phyloP scores from a whole-genome alignment of 2,888 invertebrate genomes.

The Sinohyriopsis cumingii region DNA sequence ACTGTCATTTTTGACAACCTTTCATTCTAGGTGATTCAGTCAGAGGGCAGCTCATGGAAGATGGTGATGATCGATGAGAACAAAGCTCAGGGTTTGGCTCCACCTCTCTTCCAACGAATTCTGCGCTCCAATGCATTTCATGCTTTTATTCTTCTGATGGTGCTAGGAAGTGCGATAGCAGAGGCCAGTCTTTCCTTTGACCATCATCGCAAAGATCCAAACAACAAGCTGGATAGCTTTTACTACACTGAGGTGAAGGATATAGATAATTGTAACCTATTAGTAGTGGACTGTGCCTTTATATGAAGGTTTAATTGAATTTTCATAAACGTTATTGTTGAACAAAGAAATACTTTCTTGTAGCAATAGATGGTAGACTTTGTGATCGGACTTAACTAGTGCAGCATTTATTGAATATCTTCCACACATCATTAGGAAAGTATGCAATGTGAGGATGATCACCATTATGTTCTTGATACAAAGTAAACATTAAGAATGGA shows the following conservation, averaged over 20 bases:
- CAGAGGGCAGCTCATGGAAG: conserved; percentile 96
- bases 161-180: conserved; percentile 94
- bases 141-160: conserved; percentile 92
- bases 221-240: conserved; percentile 81
- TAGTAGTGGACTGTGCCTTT: background rate
- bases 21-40: conserved; percentile 78
- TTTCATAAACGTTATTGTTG: background rate
- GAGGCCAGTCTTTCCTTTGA: conserved; percentile 87
- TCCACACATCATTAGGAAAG: too few species aligned
- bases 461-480: too few species aligned
- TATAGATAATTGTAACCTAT: background rate
- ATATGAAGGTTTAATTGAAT: background rate
- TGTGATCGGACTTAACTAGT: too few species aligned
- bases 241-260: conserved; percentile 88
- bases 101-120: conserved; percentile 66
- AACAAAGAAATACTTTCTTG: background rate
- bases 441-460: too few species aligned
- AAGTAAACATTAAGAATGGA: too few species aligned
- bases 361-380: too few species aligned
- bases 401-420: too few species aligned
- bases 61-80: conserved; percentile 96
- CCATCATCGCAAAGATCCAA: conserved; percentile 76
- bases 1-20: too few species aligned
- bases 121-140: conserved; percentile 93
- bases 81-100: conserved; percentile 81